Base-by-base conservation (phyloP, 2,797 vertebrate genomes). In the Aphelocoma californica region DNA sequence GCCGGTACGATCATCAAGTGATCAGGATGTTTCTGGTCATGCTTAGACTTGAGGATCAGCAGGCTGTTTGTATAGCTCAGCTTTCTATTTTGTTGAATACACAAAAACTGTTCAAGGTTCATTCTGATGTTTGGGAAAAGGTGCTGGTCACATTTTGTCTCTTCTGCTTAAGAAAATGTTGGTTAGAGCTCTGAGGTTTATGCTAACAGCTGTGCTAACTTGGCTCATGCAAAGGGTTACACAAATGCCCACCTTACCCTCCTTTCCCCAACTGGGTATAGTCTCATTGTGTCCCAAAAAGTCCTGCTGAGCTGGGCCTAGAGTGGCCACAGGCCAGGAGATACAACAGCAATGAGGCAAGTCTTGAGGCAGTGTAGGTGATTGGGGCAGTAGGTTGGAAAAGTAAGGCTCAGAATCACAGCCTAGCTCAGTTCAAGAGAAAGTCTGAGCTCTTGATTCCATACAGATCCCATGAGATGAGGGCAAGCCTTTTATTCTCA, bases 351-450 rank as follows among this genome's bases (percentile, higher is more conserved):
- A 44, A 3, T 2, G 2, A 38, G n/a, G 14, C n/a, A 78, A 47
- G 5, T 44, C 53, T 50, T 80, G 23, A 26, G 40, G 29, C 18
- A 61, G 16, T 17, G 12, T 4, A 28, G 12, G 7, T 32, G 29
- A 8, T 18, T 0, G 0, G 19, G 10, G 10, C 16, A 40, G 14
- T 0, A 1, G 5, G 7, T 0, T 64, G 36, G 42, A 31, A 79
- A 73, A 65, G 6, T 2, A 3, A 44, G 21, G 6, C 25, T 16
- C 14, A 19, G 11, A 23, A 21, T 16, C 17, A 13, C 14, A 62
- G 25, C 0, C 2, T 44, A 38, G 16, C 7, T 75, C 25, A 44
- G 10, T 34, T 66, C 18, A 57, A 53, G 29, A 29, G 14, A 65
- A 74, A 51, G 23, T 18, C 4, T 14, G 53, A 53, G 16, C 34